Percentiles rank a stretch among this genome's conserved stretches.
Conservation (phyloP, 2,797 vertebrate species). For the Meda fulgida region DNA sequence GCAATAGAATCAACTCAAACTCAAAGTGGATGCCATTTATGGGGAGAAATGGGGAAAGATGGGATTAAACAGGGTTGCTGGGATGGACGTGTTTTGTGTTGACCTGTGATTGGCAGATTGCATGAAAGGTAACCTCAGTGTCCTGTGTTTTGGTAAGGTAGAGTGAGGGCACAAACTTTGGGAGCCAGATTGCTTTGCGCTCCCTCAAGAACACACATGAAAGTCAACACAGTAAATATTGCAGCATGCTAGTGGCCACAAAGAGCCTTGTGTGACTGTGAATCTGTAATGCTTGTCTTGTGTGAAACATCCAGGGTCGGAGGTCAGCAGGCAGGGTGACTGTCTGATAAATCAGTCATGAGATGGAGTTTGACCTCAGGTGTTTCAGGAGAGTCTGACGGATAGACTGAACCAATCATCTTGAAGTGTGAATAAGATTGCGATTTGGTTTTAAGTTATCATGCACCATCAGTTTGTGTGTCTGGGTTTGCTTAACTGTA, state of each 20-base stretch:
- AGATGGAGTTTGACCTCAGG: neutral
- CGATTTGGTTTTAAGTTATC: neutral
- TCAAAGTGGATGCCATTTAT: neutral
- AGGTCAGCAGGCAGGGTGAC: slow-evolving; percentile 4
- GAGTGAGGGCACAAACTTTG: neutral
- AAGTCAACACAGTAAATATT: slow-evolving; percentile 25
- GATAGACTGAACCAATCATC: neutral
- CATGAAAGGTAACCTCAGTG: neutral
- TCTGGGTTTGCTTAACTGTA: neutral
- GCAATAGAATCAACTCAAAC: neutral
- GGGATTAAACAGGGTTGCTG: neutral
- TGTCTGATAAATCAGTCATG: slow-evolving; percentile 21
- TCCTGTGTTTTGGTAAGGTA: neutral
- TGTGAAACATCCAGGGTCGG: slow-evolving; percentile 7
- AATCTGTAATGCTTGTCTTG: slow-evolving; percentile 22
- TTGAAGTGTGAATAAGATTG: slow-evolving; percentile 33
- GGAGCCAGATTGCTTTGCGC: slow-evolving; percentile 21
- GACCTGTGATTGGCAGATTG: slow-evolving; percentile 2
- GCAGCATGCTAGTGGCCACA: slow-evolving; percentile 4
- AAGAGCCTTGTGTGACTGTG: neutral
- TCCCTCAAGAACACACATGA: slow-evolving; percentile 22
- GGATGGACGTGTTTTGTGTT: neutral
- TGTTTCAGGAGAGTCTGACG: neutral
- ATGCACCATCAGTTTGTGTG: neutral
- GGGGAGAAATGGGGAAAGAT: neutral